Evolutionary conservation across 1,140 invertebrate genomes (phyloP).

Genomic region (Listronotus bonariensis): DNA sequence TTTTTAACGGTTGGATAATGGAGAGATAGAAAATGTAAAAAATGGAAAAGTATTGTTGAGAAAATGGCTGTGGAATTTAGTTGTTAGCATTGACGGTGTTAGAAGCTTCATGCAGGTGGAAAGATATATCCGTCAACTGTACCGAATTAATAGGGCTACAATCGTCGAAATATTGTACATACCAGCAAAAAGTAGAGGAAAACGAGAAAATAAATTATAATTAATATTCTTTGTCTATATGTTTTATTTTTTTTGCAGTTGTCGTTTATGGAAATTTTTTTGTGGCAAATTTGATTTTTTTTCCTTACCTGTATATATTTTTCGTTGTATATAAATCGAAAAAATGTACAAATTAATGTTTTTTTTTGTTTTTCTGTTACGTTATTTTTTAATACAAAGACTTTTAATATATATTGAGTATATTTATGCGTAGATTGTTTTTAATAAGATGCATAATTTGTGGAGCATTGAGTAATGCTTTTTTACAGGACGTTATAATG

Average conservation of each 20-base stretch:
- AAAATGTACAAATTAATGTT: conserved; percentile 44
- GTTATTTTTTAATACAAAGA: conserved; percentile 2
- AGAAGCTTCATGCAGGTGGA: background rate
- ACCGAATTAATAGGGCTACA: conserved; percentile 21
- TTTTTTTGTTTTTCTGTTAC: conserved; percentile 32
- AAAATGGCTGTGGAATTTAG: conserved; percentile 36
- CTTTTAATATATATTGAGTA: conserved; percentile 20
- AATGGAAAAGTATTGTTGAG: conserved; percentile 39
- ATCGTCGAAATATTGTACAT: conserved; percentile 35
- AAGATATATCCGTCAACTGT: conserved; percentile 1
- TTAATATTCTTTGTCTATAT: conserved; percentile 4
- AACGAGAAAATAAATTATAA: conserved; percentile 11
- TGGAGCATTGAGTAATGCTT: conserved; percentile 4
- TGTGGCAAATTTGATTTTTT: conserved; percentile 20
- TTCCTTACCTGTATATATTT: conserved; percentile 39
- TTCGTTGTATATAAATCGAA: conserved; percentile 30
- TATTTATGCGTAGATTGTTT: conserved; percentile 27
- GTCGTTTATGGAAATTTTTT: conserved; percentile 15
- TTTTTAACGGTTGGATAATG: conserved; percentile 15
- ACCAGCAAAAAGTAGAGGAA: conserved; percentile 43
- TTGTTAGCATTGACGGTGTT: conserved; percentile 9
- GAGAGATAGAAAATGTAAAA: conserved; percentile 15
- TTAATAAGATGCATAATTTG: conserved; percentile 13
- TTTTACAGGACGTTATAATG: conserved; percentile 15
- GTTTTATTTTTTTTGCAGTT: conserved; percentile 4